phyloP scores from a whole-genome alignment of 2,797 vertebrate genomes.

The Rhodeus uyekii region DNA sequence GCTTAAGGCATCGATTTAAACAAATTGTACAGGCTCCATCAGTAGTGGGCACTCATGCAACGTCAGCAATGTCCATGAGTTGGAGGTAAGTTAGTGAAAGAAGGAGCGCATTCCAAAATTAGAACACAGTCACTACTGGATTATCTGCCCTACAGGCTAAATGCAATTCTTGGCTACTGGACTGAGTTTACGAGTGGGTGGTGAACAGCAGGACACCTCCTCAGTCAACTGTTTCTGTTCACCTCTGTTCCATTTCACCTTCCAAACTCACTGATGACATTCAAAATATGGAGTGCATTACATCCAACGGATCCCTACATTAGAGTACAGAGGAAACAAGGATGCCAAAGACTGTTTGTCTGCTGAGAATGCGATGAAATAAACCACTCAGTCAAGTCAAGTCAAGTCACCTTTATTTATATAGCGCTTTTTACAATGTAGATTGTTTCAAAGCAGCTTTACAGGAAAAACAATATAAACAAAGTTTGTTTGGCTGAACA shows the following conservation, averaged over 20 bases:
- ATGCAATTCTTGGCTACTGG: neutral
- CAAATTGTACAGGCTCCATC: neutral
- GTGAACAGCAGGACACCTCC: neutral
- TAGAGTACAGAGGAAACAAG: neutral
- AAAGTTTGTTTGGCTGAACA: too few species aligned
- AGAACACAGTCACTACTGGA: neutral
- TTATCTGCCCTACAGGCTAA: neutral
- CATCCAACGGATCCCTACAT: neutral
- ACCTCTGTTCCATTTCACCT: neutral
- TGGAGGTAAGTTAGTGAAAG: neutral
- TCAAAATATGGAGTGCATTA: too few species aligned
- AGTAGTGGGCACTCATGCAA: neutral
- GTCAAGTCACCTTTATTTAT: too few species aligned
- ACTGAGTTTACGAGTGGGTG: neutral
- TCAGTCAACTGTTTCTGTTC: neutral
- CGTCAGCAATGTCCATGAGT: neutral
- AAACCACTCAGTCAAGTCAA: neutral
- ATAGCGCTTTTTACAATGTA: too few species aligned
- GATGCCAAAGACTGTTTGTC: neutral
- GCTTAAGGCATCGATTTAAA: neutral
- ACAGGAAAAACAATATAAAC: too few species aligned
- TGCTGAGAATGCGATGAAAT: neutral
- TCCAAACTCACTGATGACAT: too few species aligned
- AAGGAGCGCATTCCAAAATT: neutral
- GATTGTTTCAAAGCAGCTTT: too few species aligned